Base-by-base conservation (phyloP, 1,140 invertebrate genomes). In the Cotesia typhae region DNA sequence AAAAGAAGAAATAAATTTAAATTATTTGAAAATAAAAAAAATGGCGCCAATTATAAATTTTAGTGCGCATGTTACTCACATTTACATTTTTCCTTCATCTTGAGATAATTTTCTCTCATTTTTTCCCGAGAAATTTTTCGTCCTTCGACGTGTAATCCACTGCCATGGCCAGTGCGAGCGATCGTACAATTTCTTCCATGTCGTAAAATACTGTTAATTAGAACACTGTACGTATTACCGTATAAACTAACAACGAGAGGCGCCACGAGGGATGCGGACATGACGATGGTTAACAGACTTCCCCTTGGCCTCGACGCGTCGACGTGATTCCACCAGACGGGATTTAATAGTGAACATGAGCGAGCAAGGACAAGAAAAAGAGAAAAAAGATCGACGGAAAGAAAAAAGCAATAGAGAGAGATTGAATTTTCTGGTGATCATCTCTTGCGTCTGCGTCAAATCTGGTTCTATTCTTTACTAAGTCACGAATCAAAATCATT, bases 1-100 rank as follows among this genome's bases (percentile, higher is more conserved):
- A 2, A 47, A 47, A 47, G 6, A 0, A 6, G 1, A 47, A 20
- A 57, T 17, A 57, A 57, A 14, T 28, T 28, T 0, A 14, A 57
- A 57, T 6, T 28, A 28, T 3, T 9, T 38, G 1, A 41, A 64
- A 41, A 12, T n/a, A 35, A 37, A 35, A 65, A 70, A 35, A 65
- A 70, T 55, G n/a, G 14, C 9, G 35, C 55, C 37, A 47, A 12
- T 47, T n/a, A 35, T 41, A 71, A 61, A 67, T 71, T 63, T 51
- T 73, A 72, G 61, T 41, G 35, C 5, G 20, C 6, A 9, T 36
- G 38, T n/a, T 79, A 86, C 85, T 87, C 61, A 87, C 85, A 87
- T 76, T 83, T 81, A 76, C 83, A 87, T 71, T 86, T 86, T 9
- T 83, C 81, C 51, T 77, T 73, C 74, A 81, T 82, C 71, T 75